phyloP scores from a whole-genome alignment of 2,888 invertebrate species.

The Caenorhabditis wallacei region DNA sequence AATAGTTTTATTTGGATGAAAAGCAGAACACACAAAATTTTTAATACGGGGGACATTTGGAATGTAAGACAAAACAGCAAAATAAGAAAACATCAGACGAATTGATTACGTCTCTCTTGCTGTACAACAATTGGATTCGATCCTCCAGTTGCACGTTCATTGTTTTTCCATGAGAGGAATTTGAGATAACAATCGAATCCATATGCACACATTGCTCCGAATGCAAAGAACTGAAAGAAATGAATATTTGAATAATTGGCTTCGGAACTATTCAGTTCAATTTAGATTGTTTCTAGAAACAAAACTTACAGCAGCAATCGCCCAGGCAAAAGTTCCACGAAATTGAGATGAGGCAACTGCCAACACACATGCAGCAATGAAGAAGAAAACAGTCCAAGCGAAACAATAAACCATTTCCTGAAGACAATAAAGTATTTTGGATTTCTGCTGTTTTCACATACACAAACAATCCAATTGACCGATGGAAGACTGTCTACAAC shows the following conservation, averaged over 20 bases:
- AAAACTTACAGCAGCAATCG: constrained; percentile 89
- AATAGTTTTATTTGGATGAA: no score
- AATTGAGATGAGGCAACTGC: constrained; percentile 78
- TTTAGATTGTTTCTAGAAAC: not conserved
- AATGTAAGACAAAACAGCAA: constrained; percentile 3
- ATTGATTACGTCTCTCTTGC: constrained; percentile 50
- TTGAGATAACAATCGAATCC: constrained; percentile 90
- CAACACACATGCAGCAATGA: constrained; percentile 89
- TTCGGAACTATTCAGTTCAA: no score
- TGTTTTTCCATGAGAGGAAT: constrained; percentile 86
- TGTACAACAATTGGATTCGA: constrained; percentile 58
- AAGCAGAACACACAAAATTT: not conserved
- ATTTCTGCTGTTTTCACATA: no score
- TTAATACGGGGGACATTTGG: not conserved
- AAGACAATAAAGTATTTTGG: no score
- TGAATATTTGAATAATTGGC: constrained; percentile 71
- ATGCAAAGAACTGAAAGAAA: constrained; percentile 91
- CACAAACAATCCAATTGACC: constrained; percentile 92
- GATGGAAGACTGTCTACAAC: constrained; percentile 91
- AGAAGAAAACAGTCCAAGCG: constrained; percentile 89
- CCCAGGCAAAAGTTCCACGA: constrained; percentile 85
- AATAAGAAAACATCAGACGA: constrained; percentile 19
- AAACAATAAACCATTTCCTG: constrained; percentile 89
- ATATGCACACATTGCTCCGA: constrained; percentile 90
- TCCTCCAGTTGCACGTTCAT: constrained; percentile 72